Percentiles rank a stretch among this genome's conserved stretches.
Evolutionary conservation across 2,888 invertebrate species (phyloP).

Genomic region (Stramonita haemastoma): DNA sequence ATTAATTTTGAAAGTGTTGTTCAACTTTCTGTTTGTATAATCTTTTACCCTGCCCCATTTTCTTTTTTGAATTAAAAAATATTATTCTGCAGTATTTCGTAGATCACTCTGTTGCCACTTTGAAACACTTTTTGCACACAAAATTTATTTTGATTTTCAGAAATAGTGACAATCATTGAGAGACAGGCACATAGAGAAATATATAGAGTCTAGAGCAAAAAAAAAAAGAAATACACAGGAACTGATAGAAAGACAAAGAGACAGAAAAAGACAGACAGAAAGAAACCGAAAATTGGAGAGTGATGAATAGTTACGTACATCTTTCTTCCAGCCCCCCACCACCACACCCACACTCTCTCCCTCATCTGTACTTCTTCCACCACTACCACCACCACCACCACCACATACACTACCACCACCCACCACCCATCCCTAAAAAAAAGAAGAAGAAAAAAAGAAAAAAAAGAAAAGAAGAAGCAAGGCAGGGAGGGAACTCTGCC

Average conservation of each 20-base stretch:
- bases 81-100: no score
- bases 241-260: neutral
- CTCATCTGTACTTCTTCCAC: no score
- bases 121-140: no score
- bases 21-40: neutral
- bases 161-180: no score
- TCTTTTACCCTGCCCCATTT: no score
- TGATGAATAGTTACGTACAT: neutral
- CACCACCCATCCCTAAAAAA: neutral
- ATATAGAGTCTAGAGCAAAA: no score
- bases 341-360: neutral
- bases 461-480: neutral
- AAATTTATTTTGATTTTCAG: no score
- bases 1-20: neutral
- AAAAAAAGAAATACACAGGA: no score
- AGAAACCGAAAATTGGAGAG: neutral
- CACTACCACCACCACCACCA: no score
- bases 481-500: slow-evolving; percentile 13
- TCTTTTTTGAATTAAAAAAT: no score
- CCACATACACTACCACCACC: neutral
- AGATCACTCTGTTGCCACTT: no score
- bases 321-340: neutral
- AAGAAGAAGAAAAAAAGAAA: neutral
- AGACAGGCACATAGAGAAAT: no score
- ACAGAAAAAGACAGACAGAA: neutral